These are phyloP conservation scores for Pseudolaguvia tuberculata DNA, from an alignment of 2,113 vertebrate species.

Conservation along the genomic window DNA sequence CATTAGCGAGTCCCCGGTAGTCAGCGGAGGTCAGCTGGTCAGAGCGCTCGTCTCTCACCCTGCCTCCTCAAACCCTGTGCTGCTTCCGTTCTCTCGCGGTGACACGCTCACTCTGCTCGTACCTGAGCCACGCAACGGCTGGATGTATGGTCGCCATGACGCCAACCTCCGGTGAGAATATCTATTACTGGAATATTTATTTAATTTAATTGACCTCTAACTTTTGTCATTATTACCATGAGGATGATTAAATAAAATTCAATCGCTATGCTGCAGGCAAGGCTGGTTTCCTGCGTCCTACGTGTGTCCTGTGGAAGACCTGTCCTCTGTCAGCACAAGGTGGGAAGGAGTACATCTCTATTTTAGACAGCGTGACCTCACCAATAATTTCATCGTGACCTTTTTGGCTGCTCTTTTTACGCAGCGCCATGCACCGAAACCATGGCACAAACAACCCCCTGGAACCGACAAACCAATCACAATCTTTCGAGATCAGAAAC, in stretches of 20 bases:
- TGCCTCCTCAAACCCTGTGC: slow-evolving; percentile 77
- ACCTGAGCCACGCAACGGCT: slow-evolving; percentile 86
- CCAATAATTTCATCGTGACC: slow-evolving; percentile 2
- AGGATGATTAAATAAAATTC: neutral
- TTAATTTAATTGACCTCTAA: too few species aligned
- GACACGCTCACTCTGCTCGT: slow-evolving; percentile 76
- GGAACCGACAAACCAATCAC: slow-evolving; percentile 64
- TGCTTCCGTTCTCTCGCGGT: slow-evolving; percentile 79
- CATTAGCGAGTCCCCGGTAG: slow-evolving; percentile 73
- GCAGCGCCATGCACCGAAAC: slow-evolving; percentile 71
- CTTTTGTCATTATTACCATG: neutral
- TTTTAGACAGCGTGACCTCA: neutral
- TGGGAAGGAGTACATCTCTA: slow-evolving; percentile 22
- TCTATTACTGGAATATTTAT: neutral
- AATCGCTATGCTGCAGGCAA: slow-evolving; percentile 64
- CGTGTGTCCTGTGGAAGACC: slow-evolving; percentile 72
- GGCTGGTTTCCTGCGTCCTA: slow-evolving; percentile 97
- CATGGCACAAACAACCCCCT: slow-evolving; percentile 83
- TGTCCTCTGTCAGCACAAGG: slow-evolving; percentile 56
- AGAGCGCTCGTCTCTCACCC: slow-evolving; percentile 82
- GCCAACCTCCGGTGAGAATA: slow-evolving; percentile 72
- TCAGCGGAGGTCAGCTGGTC: slow-evolving; percentile 60
- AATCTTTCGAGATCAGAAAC: slow-evolving; percentile 54
- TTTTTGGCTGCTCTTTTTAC: slow-evolving; percentile 50
- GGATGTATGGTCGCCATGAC: slow-evolving; percentile 90